Base-by-base conservation (phyloP, 2,113 vertebrate genomes). In the Nothobranchius furzeri region DNA sequence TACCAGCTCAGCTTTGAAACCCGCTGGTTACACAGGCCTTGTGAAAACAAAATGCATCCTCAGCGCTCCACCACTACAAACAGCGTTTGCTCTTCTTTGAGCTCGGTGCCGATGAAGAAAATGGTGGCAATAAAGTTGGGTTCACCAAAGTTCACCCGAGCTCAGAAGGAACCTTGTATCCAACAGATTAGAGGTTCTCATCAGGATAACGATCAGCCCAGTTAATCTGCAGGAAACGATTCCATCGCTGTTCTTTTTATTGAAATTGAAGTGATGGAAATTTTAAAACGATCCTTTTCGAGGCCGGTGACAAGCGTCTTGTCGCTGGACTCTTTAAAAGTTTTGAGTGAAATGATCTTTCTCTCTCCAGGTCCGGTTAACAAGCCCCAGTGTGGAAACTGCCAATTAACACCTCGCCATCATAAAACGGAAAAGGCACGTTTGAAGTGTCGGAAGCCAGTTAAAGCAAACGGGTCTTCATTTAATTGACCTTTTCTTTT, bases 391-490 rank as follows among this genome's bases (percentile, higher is more conserved):
- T 30, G 50, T 65, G 60, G 60, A 70, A 59, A 63, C 50, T 37
- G 53, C 82, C 73, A 83, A 88, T 86, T 85, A 89, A 79, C 85
- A 86, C 66, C 64, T 73, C 12, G 10, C 46, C 61, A 67, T 64
- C 68, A 64, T 65, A 45, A 82, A 83, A 74, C 61, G 53, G 53
- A 76, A 67, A 17, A 13, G 49, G 36, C 17, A 1, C n/a, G 40
- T 53, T 77, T 53, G 9, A 73, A 57, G 55, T 14, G 58, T 78
- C 76, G 79, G 73, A 82, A 70, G 71, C 15, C 30, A 63, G 30
- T 30, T 30, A 30, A 74, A 62, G 49, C 11, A 51, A 56, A 20
- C 65, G 56, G 52, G 47, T 55, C 64, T 75, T 25, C 1, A 24
- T 54, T 52, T 37, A 49, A 73, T 46, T 82, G 64, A 83, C 74